Evolutionary conservation across 2,797 vertebrate genomes (phyloP).

Genomic region (Pogoniulus pusillus): DNA sequence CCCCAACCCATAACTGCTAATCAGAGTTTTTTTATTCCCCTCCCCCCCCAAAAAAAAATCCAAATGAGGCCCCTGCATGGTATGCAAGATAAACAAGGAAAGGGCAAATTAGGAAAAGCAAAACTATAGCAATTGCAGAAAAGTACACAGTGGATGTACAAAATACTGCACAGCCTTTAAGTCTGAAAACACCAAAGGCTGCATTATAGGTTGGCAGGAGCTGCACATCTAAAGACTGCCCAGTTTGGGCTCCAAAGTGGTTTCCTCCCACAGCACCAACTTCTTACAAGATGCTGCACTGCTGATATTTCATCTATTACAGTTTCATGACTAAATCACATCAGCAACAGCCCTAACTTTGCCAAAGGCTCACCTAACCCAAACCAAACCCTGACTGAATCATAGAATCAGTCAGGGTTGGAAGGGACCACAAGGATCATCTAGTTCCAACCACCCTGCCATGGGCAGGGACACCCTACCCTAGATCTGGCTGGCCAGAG

Average conservation of each 20-base stretch:
- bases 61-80: slow-evolving; percentile 57
- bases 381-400: background rate
- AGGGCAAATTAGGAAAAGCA: slow-evolving; percentile 46
- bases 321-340: background rate
- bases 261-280: background rate
- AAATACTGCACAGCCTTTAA: background rate
- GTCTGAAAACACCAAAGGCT: background rate
- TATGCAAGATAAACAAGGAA: slow-evolving; percentile 47
- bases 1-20: slow-evolving; percentile 48
- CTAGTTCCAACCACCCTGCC: too few relatives aligned
- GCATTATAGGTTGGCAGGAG: background rate
- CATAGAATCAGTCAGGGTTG: too few relatives aligned
- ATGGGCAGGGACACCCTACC: too few relatives aligned
- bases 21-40: background rate
- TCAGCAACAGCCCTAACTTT: fast-evolving
- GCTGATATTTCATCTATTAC: fast-evolving
- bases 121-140: background rate
- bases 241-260: background rate
- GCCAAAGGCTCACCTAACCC: background rate
- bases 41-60: background rate
- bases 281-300: background rate
- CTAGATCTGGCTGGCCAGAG: too few relatives aligned
- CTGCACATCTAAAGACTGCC: background rate
- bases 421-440: too few relatives aligned
- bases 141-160: background rate